Evolutionary conservation across 2,888 invertebrate genomes (phyloP), one percentile per base, ranked within the genome.

Genomic region (Parelbella ahira): DNA sequence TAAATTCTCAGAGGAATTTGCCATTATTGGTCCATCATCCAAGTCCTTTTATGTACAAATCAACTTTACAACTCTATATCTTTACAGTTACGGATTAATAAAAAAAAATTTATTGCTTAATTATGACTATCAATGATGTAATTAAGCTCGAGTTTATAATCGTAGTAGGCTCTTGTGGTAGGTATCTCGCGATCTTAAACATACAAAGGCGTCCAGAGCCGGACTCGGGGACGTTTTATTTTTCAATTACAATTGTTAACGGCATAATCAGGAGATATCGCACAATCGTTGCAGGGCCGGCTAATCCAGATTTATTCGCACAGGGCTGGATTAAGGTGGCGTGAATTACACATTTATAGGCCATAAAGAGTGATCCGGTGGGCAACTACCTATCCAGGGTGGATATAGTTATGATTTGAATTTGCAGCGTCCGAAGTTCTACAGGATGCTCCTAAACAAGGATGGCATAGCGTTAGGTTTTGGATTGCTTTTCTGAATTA

Each of bases 291-390:
- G 72, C 68, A 76, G 74, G 71, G 68, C 53, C 64, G 63, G 74
- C 71, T 87, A 87, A 87, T 83, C 87, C 83, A 83, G 87, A 87
- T 87, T 87, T 87, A 86, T 86, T 65, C 58, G 74, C 67, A 68
- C 81, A 77, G 80, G 68, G 60, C 68, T 75, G 84, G 87, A 87
- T 87, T 87, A 87, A 87, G 82, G 81, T 73, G 79, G 84, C 83
- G 83, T 83, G 84, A 87, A 86, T 86, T 86, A 86, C 83, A 82
- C 84, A 74, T 87, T 83, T 84, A 84, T 84, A 87, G 83, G 79
- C 84, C 82, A 80, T 87, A 84, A 86, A 87, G 83, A 86, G 76
- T 83, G 86, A 86, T 86, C 84, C 81, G 72, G 82, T 82, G 82
- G 83, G 73, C 68, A 64, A 48, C 72, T 79, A 78, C 80, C 79